Percentiles rank a stretch among this genome's conserved stretches.
phyloP scores from a whole-genome alignment of 2,797 vertebrate species.

The Poecilia velifera region DNA sequence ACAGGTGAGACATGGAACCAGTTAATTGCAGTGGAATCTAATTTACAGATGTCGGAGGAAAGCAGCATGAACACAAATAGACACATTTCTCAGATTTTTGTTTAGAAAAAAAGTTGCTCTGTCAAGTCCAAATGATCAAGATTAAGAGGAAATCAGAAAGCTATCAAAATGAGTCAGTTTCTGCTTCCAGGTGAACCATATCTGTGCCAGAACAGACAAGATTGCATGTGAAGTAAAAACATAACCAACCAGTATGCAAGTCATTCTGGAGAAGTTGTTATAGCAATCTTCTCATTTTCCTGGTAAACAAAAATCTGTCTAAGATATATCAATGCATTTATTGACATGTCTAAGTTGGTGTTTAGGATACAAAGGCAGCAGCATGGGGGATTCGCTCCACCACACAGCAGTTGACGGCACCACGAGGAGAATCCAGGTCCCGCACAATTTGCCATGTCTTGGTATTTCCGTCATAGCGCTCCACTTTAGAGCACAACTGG shows the following conservation, averaged over 20 bases:
- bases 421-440: slow-evolving; percentile 77
- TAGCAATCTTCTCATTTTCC: not conserved
- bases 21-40: not conserved
- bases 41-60: not conserved
- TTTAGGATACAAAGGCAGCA: not conserved
- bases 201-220: not conserved
- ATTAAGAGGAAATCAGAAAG: not conserved
- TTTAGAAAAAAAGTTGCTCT: too few species aligned
- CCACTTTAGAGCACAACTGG: slow-evolving; percentile 39
- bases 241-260: not conserved
- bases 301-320: not conserved
- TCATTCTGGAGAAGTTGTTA: not conserved
- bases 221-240: not conserved
- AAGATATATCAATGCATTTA: not conserved
- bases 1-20: not conserved
- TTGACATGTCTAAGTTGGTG: not conserved
- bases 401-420: slow-evolving; percentile 78
- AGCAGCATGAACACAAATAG: not conserved
- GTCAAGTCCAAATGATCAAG: not conserved
- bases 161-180: not conserved
- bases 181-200: not conserved
- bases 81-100: too few species aligned
- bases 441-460: slow-evolving; percentile 73
- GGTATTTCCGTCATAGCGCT: slow-evolving; percentile 77
- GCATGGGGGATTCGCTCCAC: not conserved